Evolutionary conservation across 2,888 invertebrate species (phyloP).

Genomic region (Caenorhabditis wallacei): DNA sequence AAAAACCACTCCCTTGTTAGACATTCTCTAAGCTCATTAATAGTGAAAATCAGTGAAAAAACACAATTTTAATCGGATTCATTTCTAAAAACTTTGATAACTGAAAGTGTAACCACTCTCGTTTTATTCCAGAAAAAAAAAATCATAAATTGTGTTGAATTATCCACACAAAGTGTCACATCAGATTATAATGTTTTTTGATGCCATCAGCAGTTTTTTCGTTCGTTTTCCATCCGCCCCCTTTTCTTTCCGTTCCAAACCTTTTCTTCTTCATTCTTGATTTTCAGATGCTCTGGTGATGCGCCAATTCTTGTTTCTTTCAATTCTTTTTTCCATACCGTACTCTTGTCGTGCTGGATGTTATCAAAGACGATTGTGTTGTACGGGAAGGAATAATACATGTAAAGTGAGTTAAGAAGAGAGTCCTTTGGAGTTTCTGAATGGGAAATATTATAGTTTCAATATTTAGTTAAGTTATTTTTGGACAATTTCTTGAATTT

Average conservation of each 20-base stretch:
- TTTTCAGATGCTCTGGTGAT: slow-evolving; percentile 57
- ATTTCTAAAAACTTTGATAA: slow-evolving; percentile 32
- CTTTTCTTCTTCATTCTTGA: neutral
- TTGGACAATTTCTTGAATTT: too few relatives aligned
- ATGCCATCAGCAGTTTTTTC: slow-evolving; percentile 29
- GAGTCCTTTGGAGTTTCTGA: too few relatives aligned
- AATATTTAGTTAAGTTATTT: too few relatives aligned
- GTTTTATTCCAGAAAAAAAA: slow-evolving; percentile 9
- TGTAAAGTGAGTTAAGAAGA: slow-evolving; percentile 64
- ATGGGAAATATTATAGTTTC: too few relatives aligned
- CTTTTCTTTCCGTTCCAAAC: neutral
- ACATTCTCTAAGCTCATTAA: slow-evolving; percentile 19
- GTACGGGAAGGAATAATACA: slow-evolving; percentile 74
- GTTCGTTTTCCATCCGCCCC: slow-evolving; percentile 13
- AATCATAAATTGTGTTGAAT: slow-evolving; percentile 16
- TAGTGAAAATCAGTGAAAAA: slow-evolving; percentile 26
- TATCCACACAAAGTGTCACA: slow-evolving; percentile 37
- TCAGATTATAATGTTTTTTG: slow-evolving; percentile 39
- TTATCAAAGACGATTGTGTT: slow-evolving; percentile 73
- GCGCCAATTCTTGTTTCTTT: slow-evolving; percentile 33
- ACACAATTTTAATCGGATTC: slow-evolving; percentile 35
- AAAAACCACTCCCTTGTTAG: neutral
- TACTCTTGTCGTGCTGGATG: slow-evolving; percentile 67
- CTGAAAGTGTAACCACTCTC: slow-evolving; percentile 6
- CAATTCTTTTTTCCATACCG: slow-evolving; percentile 36